These are phyloP conservation scores for Oreortyx pictus DNA, from an alignment of 2,797 vertebrate species.

Conservation along the genomic window DNA sequence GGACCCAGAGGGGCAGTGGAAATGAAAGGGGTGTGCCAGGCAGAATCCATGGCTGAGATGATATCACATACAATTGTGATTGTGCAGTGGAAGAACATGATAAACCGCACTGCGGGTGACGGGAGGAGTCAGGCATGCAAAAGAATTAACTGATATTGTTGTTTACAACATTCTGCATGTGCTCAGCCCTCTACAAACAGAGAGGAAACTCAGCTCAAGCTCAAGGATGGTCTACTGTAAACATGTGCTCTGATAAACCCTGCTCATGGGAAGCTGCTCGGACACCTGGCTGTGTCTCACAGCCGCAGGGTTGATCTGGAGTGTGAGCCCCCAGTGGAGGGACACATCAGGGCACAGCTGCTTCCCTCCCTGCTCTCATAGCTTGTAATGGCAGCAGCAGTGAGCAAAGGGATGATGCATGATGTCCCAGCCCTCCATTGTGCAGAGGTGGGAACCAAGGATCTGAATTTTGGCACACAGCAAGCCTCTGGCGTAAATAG, in stretches of 20 bases:
- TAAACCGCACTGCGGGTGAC: conserved; percentile 25
- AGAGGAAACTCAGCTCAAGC: conserved; percentile 31
- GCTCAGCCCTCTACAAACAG: conserved; percentile 32
- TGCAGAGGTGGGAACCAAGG: background rate
- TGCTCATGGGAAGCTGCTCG: background rate
- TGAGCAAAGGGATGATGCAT: accelerated
- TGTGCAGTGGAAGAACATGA: conserved; percentile 43
- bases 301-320: background rate
- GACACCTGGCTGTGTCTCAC: background rate
- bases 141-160: conserved; percentile 23
- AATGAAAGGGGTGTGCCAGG: conserved; percentile 64
- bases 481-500: background rate
- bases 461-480: background rate
- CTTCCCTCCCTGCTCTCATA: background rate
- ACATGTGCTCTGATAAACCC: background rate
- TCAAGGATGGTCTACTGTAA: background rate
- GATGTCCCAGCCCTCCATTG: accelerated
- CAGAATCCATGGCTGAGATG: conserved; percentile 32
- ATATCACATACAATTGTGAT: conserved; percentile 8
- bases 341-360: background rate
- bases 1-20: conserved; percentile 22
- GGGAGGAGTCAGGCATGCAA: conserved; percentile 51
- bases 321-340: accelerated
- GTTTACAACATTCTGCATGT: conserved; percentile 18
- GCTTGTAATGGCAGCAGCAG: background rate